phyloP scores from a whole-genome alignment of 2,888 invertebrate genomes.

The Hyalella azteca region DNA sequence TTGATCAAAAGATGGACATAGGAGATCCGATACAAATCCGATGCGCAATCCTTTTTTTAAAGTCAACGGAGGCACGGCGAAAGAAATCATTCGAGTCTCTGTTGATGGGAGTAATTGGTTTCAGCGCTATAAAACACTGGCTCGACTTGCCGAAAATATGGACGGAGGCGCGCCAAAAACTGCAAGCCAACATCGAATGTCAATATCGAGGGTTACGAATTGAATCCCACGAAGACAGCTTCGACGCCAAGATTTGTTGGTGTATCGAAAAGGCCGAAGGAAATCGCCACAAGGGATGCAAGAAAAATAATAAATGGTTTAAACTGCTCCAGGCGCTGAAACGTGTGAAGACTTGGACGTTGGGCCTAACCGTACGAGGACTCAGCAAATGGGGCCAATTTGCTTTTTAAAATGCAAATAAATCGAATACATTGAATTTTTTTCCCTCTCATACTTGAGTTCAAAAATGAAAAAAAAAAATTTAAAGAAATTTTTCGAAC shows the following conservation, averaged over 20 bases:
- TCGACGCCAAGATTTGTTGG: conserved; percentile 23
- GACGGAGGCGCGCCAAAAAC: neutral
- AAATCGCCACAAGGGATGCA: neutral
- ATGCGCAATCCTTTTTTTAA: neutral
- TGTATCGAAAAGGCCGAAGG: conserved; percentile 5
- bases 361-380: neutral
- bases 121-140: conserved; percentile 9
- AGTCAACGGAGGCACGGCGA: neutral
- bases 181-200: conserved; percentile 17
- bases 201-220: conserved; percentile 28
- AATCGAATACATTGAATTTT: too few species aligned
- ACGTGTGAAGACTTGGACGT: too few species aligned
- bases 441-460: too few species aligned
- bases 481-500: too few species aligned
- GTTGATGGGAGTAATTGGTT: conserved; percentile 24
- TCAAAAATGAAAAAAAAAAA: too few species aligned
- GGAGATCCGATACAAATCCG: conserved; percentile 1
- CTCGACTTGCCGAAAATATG: conserved; percentile 4
- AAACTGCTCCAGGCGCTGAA: neutral
- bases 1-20: neutral
- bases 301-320: neutral
- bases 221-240: conserved; percentile 17
- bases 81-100: conserved; percentile 16
- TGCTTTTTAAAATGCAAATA: too few species aligned
- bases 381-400: neutral